These are phyloP conservation scores for Corbicula japonica DNA, from an alignment of 2,888 invertebrate genomes.

Conservation along the genomic window DNA sequence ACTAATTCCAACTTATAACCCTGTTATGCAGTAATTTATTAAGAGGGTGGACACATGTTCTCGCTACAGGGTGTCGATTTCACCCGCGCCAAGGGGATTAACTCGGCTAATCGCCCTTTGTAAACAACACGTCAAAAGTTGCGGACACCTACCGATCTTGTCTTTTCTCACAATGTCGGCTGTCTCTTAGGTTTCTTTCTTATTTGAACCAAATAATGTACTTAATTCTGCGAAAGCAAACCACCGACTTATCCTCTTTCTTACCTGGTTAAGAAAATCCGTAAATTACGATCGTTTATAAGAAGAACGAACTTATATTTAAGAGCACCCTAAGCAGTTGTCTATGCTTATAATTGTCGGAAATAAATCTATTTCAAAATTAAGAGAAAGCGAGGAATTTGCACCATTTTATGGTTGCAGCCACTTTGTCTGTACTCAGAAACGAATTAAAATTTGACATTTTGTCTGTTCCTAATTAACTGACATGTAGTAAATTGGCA, in stretches of 20 bases:
- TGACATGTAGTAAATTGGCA: constrained; percentile 47
- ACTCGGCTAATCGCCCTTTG: constrained; percentile 33
- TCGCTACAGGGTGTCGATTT: constrained; percentile 47
- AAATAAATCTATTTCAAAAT: constrained; percentile 33
- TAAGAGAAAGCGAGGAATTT: constrained; percentile 23
- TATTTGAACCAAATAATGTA: not conserved
- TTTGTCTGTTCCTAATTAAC: constrained; percentile 56
- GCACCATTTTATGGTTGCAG: constrained; percentile 27
- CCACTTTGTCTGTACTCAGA: constrained; percentile 50
- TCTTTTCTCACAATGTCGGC: constrained; percentile 5
- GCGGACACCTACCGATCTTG: constrained; percentile 21
- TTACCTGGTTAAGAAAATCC: too few relatives aligned
- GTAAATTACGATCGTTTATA: constrained; percentile 23
- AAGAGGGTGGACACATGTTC: constrained; percentile 37
- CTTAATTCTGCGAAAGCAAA: constrained; percentile 15
- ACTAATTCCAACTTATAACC: too few relatives aligned
- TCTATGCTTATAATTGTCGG: constrained; percentile 18
- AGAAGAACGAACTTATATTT: constrained; percentile 8
- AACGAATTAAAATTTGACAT: constrained; percentile 55
- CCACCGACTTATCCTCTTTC: too few relatives aligned
- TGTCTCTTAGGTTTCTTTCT: constrained; percentile 21
- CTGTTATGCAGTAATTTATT: too few relatives aligned
- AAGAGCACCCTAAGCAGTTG: constrained; percentile 11
- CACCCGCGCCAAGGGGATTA: constrained; percentile 53
- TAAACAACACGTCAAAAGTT: constrained; percentile 30